Evolutionary conservation across 2,113 vertebrate genomes (phyloP), one percentile per base, ranked within the genome.

Genomic region (Entosphenus tridentatus): DNA sequence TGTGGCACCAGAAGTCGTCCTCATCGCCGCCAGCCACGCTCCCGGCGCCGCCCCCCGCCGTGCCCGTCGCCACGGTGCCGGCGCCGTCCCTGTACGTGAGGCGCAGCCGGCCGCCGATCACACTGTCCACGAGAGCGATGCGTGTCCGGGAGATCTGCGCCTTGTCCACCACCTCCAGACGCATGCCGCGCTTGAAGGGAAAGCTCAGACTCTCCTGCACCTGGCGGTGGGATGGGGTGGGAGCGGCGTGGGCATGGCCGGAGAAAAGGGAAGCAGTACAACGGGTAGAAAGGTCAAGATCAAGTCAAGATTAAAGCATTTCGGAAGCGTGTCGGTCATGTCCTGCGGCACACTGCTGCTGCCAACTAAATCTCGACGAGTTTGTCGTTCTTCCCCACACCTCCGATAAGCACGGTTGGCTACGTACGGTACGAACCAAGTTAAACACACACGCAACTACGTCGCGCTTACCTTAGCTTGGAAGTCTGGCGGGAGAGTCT

Each of bases 1-100:
- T 87, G 77, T 97, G 90, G 76, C 93, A 97, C 93, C 93, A 97
- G 75, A 97, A 92, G 57, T 89, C 85, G 0, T 98, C 93, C 1
- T 81, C 84, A 0, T 77, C 79, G 68, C 85, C 83, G 0, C 82
- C 85, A 39, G 39, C 39, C 39, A 39, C 39, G 39, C 39, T 39
- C 39, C 39, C 39, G n/a, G 21, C 62, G n/a, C 21, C 62, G n/a
- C 62, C 62, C 62, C 62, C 62, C n/a, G 21, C n/a, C 62, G 62
- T 65, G 62, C 62, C 62, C n/a, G 21, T 16, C 62, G 62, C 21
- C n/a, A n/a, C 62, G 10, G n/a, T 21, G 10, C 62, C 62, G n/a
- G 18, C n/a, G 8, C 62, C 62, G 0, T 92, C 88, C 16, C 81
- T 80, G 10, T 91, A 92, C 58, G 90, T 78, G 56, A 97, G 83